Base-by-base conservation (phyloP, 2,888 invertebrate genomes). In the Ennomos erosarius region DNA sequence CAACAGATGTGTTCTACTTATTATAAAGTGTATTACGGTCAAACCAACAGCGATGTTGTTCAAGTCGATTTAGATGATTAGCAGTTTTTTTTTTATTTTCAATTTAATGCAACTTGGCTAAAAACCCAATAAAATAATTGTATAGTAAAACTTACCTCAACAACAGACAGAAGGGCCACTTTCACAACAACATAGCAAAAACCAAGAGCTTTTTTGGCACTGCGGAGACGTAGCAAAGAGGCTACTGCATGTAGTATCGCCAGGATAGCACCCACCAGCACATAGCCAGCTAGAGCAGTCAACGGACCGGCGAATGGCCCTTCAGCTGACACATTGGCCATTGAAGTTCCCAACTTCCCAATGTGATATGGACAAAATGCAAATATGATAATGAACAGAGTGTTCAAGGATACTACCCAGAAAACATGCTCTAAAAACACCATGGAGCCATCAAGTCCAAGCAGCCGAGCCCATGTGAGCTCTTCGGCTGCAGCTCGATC, bases 351-450 rank as follows among this genome's bases (percentile, higher is more conserved):
- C 74, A 97, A 94, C 73, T 96, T 95, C 1, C 99, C 99, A 88
- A 99, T 97, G 74, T 98, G 98, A 83, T 98, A 99, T 0, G 99
- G 99, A 71, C 97, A 97, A 81, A 98, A 99, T 42, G 99, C 99
- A 91, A 99, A 99, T 13, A 99, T 96, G 64, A 99, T 94, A 67
- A 99, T 99, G 82, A 99, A 99, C 56, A 99, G 93, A 0, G 99
- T 98, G 81, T 99, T 99, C 34, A 99, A 90, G 0, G 99, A 98
- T 13, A 99, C 98, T 26, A 99, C 99, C 99, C 99, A 99, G 83
- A 99, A 99, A 0, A 99, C 99, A 92, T 99, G 99, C 84, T 99
- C 99, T 53, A 99, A 88, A 82, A 99, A 99, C 47, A 99, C 97
- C 74, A 99, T 94, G 0, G 99, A 99, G 0, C 99, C 99, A 87